Base-by-base conservation (phyloP, 2,888 invertebrate genomes). In the Meteorus cinctellus region DNA sequence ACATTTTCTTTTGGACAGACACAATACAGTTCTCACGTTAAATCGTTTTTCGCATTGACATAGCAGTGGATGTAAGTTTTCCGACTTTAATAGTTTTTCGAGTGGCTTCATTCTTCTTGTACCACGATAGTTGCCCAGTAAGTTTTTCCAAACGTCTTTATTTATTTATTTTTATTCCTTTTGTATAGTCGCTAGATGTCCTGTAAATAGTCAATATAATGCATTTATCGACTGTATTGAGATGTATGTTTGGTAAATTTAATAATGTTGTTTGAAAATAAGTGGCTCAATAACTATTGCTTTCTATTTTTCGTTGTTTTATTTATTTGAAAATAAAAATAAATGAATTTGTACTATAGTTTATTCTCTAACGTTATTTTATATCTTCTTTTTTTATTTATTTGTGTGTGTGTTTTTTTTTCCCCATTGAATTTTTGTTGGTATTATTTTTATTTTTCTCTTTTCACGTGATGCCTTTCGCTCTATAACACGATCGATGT, bases 61-160 rank as follows among this genome's bases (percentile, higher is more conserved):
- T 75, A 78, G 59, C 76, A 27, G 74, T 69, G 59, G 75, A 77
- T 70, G 75, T 77, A 76, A 78, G 75, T 78, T 79, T 79, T 76
- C 72, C 73, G 78, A 79, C 77, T 75, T 77, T 78, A 79, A 80
- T 79, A 78, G 78, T 74, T 80, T 80, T 78, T 75, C 41, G 63
- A 81, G 78, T 76, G 72, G 74, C 77, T 72, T 70, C 71, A 76
- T 78, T 77, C 72, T 75, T 69, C 62, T 74, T 62, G 75, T 55
- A 55, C 19, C 19, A 55, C 75, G 60, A 55, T 66, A 73, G 72
- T 65, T 66, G 67, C 45, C 66, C 19, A 27, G 45, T 6, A 45
- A 62, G 45, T 74, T 60, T 29, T 74, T 48, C 45, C 51, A 24
- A n/a, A n/a, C n/a, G 48, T 34, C 34, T 34, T 41, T 41, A 8